Conservation (phyloP, 1,140 invertebrate genomes). For the Drosophila parvula region DNA sequence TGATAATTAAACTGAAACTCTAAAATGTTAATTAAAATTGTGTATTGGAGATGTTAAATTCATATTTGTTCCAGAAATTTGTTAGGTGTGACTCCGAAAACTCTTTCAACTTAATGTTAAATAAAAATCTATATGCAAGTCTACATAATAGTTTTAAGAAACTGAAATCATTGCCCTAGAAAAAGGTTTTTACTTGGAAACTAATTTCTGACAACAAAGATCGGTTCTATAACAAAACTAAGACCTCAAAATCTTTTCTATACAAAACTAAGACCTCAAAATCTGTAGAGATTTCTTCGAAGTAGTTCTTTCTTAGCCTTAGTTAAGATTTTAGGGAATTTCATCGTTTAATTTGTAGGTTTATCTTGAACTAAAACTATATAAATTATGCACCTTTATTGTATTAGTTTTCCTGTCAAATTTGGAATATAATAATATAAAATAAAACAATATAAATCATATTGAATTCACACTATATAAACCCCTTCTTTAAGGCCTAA, state of each 20-base stretch:
- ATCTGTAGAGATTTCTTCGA: neutral
- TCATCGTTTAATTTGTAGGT: too few species aligned
- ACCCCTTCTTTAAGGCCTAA: too few species aligned
- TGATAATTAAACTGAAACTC: neutral
- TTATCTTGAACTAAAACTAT: too few species aligned
- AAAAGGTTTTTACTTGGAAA: neutral
- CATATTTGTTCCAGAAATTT: neutral
- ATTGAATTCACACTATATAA: too few species aligned
- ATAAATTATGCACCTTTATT: too few species aligned
- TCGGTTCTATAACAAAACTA: neutral
- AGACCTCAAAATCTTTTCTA: neutral
- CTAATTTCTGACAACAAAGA: rapidly evolving
- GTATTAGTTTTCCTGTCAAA: too few species aligned
- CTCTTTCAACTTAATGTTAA: too few species aligned
- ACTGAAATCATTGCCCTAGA: neutral
- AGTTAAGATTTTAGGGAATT: too few species aligned
- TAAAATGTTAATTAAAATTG: neutral
- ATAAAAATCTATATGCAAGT: neutral
- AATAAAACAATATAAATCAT: too few species aligned
- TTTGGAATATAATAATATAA: too few species aligned
- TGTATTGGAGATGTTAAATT: neutral
- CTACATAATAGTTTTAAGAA: neutral
- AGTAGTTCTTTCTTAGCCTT: too few species aligned
- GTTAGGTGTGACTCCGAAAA: too few species aligned
- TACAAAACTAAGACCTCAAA: neutral